phyloP scores from a whole-genome alignment of 2,888 invertebrate genomes.

The Ichneumoninae sp. region DNA sequence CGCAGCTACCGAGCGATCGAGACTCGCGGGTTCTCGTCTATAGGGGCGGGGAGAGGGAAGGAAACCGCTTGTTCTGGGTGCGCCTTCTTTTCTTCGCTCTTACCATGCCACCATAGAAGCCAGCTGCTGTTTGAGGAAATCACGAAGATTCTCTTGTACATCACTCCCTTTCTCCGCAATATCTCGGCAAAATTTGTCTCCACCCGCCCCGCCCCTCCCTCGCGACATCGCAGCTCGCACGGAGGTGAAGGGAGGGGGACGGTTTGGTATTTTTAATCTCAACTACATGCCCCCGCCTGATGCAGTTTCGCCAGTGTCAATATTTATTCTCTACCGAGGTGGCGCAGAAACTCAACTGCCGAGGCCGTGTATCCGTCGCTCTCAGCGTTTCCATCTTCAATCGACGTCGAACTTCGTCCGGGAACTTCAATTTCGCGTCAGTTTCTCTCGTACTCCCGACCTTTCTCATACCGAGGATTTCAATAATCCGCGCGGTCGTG shows the following conservation, averaged over 20 bases:
- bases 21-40: conserved; percentile 31
- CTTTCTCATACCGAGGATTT: conserved; percentile 14
- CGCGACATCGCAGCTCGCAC: conserved; percentile 14
- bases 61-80: not conserved
- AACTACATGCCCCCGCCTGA: conserved; percentile 45
- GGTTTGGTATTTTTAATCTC: conserved; percentile 65
- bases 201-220: not conserved
- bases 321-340: conserved; percentile 58
- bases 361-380: conserved; percentile 1
- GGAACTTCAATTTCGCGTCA: conserved; percentile 41
- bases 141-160: conserved; percentile 26
- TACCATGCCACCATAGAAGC: conserved; percentile 25
- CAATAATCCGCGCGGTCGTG: conserved; percentile 25
- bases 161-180: conserved; percentile 26
- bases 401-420: conserved; percentile 31
- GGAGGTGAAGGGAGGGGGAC: conserved; percentile 10
- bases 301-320: conserved; percentile 59
- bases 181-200: conserved; percentile 11
- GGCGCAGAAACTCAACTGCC: conserved; percentile 1
- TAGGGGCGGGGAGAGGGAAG: conserved; percentile 1
- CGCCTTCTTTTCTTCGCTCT: not conserved
- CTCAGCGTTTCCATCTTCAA: conserved; percentile 20
- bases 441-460: conserved; percentile 10
- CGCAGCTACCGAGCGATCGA: conserved; percentile 37
- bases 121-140: conserved; percentile 47